phyloP scores from a whole-genome alignment of 1,140 invertebrate genomes.

The Asobara japonica region DNA sequence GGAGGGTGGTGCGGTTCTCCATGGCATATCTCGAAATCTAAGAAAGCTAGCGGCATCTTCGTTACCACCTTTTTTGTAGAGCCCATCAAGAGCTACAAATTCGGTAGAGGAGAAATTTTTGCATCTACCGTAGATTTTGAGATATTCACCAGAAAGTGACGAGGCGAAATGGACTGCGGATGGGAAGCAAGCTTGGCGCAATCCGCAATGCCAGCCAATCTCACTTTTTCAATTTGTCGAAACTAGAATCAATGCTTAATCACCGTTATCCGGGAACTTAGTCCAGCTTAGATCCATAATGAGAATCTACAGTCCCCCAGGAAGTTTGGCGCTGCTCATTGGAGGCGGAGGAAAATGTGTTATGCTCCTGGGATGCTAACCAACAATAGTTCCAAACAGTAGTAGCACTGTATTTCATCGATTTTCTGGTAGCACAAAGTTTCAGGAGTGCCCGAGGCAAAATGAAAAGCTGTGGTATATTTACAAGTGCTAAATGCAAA shows the following conservation, averaged over 20 bases:
- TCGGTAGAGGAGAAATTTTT: background rate
- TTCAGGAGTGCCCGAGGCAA: background rate
- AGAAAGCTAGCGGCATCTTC: no score
- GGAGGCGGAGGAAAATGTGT: constrained; percentile 40
- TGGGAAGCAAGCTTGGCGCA: background rate
- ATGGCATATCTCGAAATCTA: no score
- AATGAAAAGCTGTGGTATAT: background rate
- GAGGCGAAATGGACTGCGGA: background rate
- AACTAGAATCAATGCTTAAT: background rate
- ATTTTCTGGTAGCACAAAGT: constrained; percentile 15
- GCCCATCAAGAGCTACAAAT: background rate
- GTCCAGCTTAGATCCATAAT: constrained; percentile 34
- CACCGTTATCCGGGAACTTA: background rate
- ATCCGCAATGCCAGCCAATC: background rate
- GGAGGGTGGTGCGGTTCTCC: no score
- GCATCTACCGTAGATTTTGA: background rate
- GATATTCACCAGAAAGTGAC: background rate
- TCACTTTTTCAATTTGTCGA: background rate
- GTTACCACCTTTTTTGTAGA: background rate
- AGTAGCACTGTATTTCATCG: constrained; percentile 36
- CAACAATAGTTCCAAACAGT: constrained; percentile 39
- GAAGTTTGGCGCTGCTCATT: constrained; percentile 44
- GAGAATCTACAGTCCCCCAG: constrained; percentile 36
- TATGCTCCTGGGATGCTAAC: constrained; percentile 37
- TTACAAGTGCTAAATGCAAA: background rate